A percentile compares a stretch with the other conserved stretches of the same genome.
Conservation (phyloP, 2,888 invertebrate genomes). For the Drosophila leonis region DNA sequence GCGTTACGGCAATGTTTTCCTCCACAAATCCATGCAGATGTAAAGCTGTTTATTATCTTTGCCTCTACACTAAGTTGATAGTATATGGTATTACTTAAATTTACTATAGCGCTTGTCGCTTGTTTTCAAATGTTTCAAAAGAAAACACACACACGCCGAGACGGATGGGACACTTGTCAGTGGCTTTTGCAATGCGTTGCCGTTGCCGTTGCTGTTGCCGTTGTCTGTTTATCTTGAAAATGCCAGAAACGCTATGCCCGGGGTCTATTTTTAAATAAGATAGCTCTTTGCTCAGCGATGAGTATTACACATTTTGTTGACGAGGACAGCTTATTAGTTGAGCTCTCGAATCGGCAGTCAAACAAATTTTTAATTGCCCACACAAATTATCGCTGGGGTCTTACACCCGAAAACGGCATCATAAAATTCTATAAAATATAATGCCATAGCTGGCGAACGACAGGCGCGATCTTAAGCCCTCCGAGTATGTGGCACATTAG, state of each 20-base stretch:
- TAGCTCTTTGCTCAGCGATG: conserved; percentile 25
- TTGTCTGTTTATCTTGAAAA: conserved; percentile 57
- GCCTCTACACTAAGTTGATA: conserved; percentile 31
- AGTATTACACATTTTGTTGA: conserved; percentile 31
- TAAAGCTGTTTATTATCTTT: conserved; percentile 67
- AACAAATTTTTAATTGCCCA: conserved; percentile 67
- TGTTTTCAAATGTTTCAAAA: conserved; percentile 35
- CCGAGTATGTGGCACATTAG: conserved; percentile 60
- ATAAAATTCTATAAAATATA: conserved; percentile 56
- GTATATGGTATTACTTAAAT: conserved; percentile 45
- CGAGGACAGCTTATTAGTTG: conserved; percentile 21
- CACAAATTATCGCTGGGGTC: conserved; percentile 52
- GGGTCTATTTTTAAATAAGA: conserved; percentile 40
- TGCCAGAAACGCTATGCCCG: conserved; percentile 26
- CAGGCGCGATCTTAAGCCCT: conserved; percentile 55
- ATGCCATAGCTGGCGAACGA: conserved; percentile 24
- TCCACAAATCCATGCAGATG: conserved; percentile 56
- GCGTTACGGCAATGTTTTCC: conserved; percentile 54
- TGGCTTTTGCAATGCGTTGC: conserved; percentile 54
- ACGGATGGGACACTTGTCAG: conserved; percentile 54
- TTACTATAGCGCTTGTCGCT: conserved; percentile 44
- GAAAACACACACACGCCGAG: conserved; percentile 39
- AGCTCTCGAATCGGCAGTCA: conserved; percentile 36
- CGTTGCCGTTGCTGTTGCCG: conserved; percentile 11
- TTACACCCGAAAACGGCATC: conserved; percentile 26